Base-by-base conservation (phyloP, 2,888 invertebrate species). In the Chrysolina oricalcia region DNA sequence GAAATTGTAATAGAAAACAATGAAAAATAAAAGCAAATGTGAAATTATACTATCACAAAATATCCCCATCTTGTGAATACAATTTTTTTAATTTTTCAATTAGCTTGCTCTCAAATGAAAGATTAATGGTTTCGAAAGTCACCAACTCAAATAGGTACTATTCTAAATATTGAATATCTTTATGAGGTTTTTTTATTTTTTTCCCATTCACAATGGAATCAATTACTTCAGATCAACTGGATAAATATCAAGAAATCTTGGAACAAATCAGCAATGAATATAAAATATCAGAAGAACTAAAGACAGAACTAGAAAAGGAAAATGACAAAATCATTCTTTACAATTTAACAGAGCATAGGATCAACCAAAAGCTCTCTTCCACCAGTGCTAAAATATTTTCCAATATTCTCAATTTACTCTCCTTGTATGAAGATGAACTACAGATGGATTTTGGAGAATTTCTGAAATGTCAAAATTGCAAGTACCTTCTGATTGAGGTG, bases 401-500 rank as follows among this genome's bases (percentile, higher is more conserved):
- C 74, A 81, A 84, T 70, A 40, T 86, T 59, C 75, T 81, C 35
- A 85, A 86, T 48, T 72, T 87, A 17, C 78, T 80, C 41, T 76
- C 82, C 67, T 76, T 87, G 17, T 86, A 85, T 71, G 75, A 78
- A 13, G 80, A 81, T 53, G 83, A 84, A 75, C 70, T 84, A 5
- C 78, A 80, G 46, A 70, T 68, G 27, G 82, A 81, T 74, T 46
- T 81, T 0, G 63, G 78, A 50, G 67, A 66, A 35, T 73, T 81
- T 9, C 23, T 50, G 23, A 80, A 75, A 35, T 66, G 69, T 46
- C 69, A 81, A 19, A 76, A 81, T 73, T 78, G 76, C 35, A 86
- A 86, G 69, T 87, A 83, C 82, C 87, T 86, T 76, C 79, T 86
- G 64, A 74, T 87, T 35, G 86, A 87, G 81, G 72, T 87, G n/a